Evolutionary conservation across 2,113 vertebrate genomes (phyloP), one percentile per base, ranked within the genome.

Genomic region (Eolophus roseicapilla): DNA sequence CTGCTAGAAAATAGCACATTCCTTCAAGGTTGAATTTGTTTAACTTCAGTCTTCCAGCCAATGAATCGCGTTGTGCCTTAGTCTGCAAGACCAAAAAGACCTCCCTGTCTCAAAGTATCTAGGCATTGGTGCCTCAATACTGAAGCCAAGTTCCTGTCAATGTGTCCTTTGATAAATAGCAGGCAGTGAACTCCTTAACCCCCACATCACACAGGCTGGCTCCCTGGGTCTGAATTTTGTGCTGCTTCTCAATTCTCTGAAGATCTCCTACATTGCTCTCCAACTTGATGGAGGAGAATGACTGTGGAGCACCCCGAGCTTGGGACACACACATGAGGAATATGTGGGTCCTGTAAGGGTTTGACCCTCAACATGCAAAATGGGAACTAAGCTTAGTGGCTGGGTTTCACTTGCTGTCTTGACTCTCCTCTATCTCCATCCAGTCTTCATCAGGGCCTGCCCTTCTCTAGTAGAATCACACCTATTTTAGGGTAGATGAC

Each of bases 311-410:
- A 69, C 10, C 10, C 21, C n/a, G 33, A 20, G 7, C 17, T 60
- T 70, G 35, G 39, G 44, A 68, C 24, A 59, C 6, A 50, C 10
- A 23, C 0, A 0, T 62, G 3, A 7, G 24, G 6, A 4, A 81
- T 52, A 5, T 15, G 9, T 35, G 20, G 4, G 2, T 52, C 28
- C 27, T 14, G 17, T 16, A 69, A 27, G 0, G 0, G 0, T 43
- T 33, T 52, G 31, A 78, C n/a, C 9, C 39, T 47, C 49, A 52
- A 44, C 13, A 29, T 0, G 1, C 3, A 59, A 50, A 86, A 43
- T 7, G 5, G 27, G n/a, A 86, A 49, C 17, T 29, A 55, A 43
- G 6, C 24, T 39, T 62, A 7, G 13, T 17, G 53, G 17, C 3
- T 69, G 27, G 17, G 8, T 88, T 88, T 91, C 11, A 18, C 25